Evolutionary conservation across 1,140 invertebrate species (phyloP).

Genomic region (Proales similis): DNA sequence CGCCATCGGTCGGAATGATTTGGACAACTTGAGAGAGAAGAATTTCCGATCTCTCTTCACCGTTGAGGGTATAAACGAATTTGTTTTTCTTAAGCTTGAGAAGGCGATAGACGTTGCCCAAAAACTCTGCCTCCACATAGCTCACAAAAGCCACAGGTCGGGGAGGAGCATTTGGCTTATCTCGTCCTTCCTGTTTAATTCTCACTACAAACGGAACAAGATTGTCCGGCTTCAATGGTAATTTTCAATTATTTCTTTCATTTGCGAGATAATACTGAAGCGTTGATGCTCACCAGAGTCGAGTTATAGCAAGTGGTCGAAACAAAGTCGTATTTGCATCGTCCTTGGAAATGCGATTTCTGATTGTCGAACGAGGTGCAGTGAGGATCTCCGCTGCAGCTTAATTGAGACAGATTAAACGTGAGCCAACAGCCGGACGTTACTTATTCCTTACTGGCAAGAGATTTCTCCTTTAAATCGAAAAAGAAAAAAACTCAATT

Average conservation of each 20-base stretch:
- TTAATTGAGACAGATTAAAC: too few relatives aligned
- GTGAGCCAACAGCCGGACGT: too few relatives aligned
- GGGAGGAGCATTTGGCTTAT: neutral
- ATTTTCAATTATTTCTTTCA: too few relatives aligned
- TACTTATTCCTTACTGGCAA: too few relatives aligned
- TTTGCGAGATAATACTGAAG: too few relatives aligned
- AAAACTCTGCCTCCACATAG: neutral
- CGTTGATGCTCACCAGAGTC: neutral
- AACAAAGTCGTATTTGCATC: slow-evolving; percentile 29
- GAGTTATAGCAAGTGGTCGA: slow-evolving; percentile 5
- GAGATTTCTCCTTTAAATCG: too few relatives aligned
- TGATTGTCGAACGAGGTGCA: slow-evolving; percentile 25
- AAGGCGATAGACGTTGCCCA: neutral
- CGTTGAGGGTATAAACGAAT: slow-evolving; percentile 3
- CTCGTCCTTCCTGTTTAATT: neutral
- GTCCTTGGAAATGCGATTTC: slow-evolving; percentile 15
- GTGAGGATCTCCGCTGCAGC: slow-evolving; percentile 33
- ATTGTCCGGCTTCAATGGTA: neutral
- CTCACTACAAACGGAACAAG: neutral
- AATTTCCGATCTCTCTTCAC: too few relatives aligned
- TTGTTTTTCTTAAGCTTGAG: neutral
- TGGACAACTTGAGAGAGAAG: too few relatives aligned
- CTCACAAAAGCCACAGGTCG: neutral
- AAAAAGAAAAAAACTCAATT: too few relatives aligned
- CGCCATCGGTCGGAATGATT: slow-evolving; percentile 8